Evolutionary conservation across 1,140 invertebrate species (phyloP).

Genomic region (Papilio machaon): DNA sequence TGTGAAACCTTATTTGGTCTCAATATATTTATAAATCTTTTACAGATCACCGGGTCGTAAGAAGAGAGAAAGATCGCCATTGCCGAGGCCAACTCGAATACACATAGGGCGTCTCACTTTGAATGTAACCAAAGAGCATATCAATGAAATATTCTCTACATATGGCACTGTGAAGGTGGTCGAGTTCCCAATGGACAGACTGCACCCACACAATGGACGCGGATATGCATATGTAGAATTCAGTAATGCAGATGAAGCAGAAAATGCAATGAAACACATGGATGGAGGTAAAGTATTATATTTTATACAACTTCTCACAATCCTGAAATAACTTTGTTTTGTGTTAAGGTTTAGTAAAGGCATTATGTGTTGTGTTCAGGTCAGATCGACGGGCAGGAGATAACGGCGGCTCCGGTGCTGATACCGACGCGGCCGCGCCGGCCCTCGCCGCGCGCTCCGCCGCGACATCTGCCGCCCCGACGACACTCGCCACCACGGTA

Average conservation of each 20-base stretch:
- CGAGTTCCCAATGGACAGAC: constrained; percentile 94
- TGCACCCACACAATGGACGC: constrained; percentile 91
- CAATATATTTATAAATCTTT: not conserved
- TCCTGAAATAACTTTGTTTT: not conserved
- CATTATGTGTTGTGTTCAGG: constrained; percentile 70
- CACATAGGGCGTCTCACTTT: constrained; percentile 7
- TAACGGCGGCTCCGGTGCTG: constrained; percentile 95
- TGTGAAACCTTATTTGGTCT: no score
- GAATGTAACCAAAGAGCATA: constrained; percentile 88
- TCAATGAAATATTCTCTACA: constrained; percentile 96
- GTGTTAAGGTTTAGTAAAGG: constrained; percentile 7
- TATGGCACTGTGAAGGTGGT: constrained; percentile 96
- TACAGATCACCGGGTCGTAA: constrained; percentile 70
- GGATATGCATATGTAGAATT: constrained; percentile 98
- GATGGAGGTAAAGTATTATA: constrained; percentile 89
- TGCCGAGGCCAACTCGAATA: constrained; percentile 90
- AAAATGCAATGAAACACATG: constrained; percentile 99
- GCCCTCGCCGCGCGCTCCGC: constrained; percentile 84
- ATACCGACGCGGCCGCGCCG: constrained; percentile 88
- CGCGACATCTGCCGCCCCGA: constrained; percentile 83
- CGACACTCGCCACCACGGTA: constrained; percentile 84
- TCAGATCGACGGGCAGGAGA: constrained; percentile 96
- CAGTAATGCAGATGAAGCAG: constrained; percentile 95
- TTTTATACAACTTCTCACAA: constrained; percentile 10
- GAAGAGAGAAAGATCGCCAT: constrained; percentile 90